Conservation (phyloP, 2,797 vertebrate species). For the Brotogeris chrysoptera region DNA sequence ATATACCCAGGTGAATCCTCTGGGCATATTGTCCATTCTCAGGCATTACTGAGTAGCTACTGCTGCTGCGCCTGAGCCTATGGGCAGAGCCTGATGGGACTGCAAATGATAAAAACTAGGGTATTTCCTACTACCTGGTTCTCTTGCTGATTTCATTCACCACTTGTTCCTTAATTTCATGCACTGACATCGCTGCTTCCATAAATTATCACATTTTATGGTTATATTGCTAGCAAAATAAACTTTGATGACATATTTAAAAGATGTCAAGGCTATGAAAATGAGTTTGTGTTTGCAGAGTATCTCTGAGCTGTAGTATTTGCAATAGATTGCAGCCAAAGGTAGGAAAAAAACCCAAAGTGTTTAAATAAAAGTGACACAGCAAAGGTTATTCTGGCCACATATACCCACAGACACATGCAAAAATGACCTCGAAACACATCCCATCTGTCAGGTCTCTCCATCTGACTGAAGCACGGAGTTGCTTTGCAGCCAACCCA, state of each 20-base stretch:
- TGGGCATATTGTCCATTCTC: background rate
- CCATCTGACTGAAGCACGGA: slow-evolving; percentile 23
- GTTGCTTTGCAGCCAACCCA: slow-evolving; percentile 36
- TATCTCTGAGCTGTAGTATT: slow-evolving; percentile 4
- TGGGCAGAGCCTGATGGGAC: background rate
- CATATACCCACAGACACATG: slow-evolving; percentile 32
- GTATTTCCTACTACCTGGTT: background rate
- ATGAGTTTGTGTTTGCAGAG: slow-evolving; percentile 25
- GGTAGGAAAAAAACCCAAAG: background rate
- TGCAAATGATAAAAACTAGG: background rate
- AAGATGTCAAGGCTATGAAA: slow-evolving; percentile 32
- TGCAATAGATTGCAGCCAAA: slow-evolving; percentile 4
- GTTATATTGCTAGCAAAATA: slow-evolving; percentile 32
- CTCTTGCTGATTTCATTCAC: slow-evolving; percentile 10
- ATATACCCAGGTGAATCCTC: background rate
- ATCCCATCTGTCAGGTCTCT: slow-evolving; percentile 58
- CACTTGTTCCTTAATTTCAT: slow-evolving; percentile 17
- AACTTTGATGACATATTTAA: slow-evolving; percentile 17
- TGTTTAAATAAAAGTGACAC: slow-evolving; percentile 34
- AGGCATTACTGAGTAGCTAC: background rate
- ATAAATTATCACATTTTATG: slow-evolving; percentile 55
- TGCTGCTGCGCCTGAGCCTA: background rate
- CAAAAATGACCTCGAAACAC: slow-evolving; percentile 41
- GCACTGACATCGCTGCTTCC: background rate
- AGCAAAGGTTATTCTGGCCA: slow-evolving; percentile 58